Percentiles rank a stretch among this genome's conserved stretches.
These are phyloP conservation scores for Ceratitis capitata DNA, from an alignment of 1,140 invertebrate genomes.

Conservation along the genomic window DNA sequence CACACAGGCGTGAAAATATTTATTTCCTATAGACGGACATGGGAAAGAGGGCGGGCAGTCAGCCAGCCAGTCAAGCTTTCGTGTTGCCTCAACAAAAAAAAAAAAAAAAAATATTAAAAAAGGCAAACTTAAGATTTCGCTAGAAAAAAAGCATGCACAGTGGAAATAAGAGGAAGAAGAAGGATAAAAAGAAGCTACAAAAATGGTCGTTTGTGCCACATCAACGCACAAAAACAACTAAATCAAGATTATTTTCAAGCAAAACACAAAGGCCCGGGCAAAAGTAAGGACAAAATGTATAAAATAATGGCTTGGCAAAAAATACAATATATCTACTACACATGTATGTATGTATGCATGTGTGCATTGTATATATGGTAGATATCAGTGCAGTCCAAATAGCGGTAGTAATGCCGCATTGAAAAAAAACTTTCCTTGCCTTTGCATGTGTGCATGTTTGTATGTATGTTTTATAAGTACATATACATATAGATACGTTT, in stretches of 20 bases:
- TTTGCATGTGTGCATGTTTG: no score
- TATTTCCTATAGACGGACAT: not conserved
- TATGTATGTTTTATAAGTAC: no score
- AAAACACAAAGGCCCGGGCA: not conserved
- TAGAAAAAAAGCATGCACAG: not conserved
- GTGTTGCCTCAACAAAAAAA: not conserved
- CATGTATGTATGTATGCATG: not conserved
- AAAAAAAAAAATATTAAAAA: not conserved
- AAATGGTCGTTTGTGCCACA: not conserved
- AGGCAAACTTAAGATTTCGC: not conserved
- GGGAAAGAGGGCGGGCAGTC: not conserved
- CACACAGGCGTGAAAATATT: no score
- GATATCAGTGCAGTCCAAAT: no score
- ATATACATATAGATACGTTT: no score
- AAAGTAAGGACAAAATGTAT: not conserved
- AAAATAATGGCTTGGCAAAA: not conserved
- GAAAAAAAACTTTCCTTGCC: no score
- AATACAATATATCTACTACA: no score
- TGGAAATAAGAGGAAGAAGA: no score
- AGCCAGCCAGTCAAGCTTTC: not conserved
- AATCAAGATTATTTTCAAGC: not conserved
- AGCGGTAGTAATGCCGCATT: no score
- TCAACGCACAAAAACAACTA: not conserved
- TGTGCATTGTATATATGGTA: no score
- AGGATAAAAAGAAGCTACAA: no score